phyloP scores from a whole-genome alignment of 1,140 invertebrate species.

The Drosophila fuyamai region DNA sequence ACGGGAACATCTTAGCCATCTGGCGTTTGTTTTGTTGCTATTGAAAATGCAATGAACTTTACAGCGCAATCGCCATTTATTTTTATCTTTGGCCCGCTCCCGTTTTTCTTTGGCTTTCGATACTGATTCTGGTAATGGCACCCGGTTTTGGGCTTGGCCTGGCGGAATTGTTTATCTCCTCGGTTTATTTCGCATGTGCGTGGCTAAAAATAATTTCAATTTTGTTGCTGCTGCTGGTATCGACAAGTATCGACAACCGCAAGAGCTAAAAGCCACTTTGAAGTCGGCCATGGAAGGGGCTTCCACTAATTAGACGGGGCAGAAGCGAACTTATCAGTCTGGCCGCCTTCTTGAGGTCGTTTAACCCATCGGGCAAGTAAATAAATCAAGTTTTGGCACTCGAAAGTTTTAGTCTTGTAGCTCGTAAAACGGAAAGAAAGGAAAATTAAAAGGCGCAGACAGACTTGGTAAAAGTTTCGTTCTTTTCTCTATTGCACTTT shows the following conservation, averaged over 20 bases:
- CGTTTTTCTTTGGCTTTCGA: constrained; percentile 13
- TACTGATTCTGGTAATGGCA: constrained; percentile 35
- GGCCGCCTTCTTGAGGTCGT: constrained; percentile 31
- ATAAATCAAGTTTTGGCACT: constrained; percentile 51
- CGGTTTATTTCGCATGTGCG: constrained; percentile 46
- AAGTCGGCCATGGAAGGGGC: constrained; percentile 33
- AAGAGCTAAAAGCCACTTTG: constrained; percentile 41
- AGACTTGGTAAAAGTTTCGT: constrained; percentile 37
- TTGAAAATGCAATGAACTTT: constrained; percentile 54
- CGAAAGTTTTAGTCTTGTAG: constrained; percentile 28
- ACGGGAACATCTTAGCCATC: constrained; percentile 21
- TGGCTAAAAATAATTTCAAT: constrained; percentile 49
- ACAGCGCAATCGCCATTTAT: constrained; percentile 29
- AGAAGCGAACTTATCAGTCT: constrained; percentile 31
- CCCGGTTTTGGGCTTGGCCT: constrained; percentile 49
- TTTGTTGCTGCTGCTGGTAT: constrained; percentile 4
- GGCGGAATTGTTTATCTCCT: constrained; percentile 43
- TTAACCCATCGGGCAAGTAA: constrained; percentile 32
- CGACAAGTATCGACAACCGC: constrained; percentile 28
- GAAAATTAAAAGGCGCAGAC: constrained; percentile 46
- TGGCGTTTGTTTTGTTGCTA: constrained; percentile 16
- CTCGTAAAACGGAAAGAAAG: constrained; percentile 50
- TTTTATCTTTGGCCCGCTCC: constrained; percentile 28
- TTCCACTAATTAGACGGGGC: constrained; percentile 52
- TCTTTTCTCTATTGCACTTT: constrained; percentile 30